Evolutionary conservation across 1,140 invertebrate genomes (phyloP).

Genomic region (Habropoda laboriosa): DNA sequence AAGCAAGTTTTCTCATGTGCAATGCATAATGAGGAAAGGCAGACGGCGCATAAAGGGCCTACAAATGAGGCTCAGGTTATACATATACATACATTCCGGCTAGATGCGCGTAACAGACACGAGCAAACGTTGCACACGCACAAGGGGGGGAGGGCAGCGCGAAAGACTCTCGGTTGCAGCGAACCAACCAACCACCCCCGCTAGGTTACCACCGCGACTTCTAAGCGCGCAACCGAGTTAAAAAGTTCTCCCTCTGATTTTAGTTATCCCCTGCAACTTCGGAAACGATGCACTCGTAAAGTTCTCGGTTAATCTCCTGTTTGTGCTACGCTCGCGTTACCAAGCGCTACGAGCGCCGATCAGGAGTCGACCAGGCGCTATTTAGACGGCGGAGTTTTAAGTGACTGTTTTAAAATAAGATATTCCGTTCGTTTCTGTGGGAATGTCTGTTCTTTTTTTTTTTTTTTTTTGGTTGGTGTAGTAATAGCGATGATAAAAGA

Average conservation of each 20-base stretch:
- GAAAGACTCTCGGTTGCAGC: slow-evolving; percentile 25
- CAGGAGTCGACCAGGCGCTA: no score
- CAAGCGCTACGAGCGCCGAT: not conserved
- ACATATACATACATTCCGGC: slow-evolving; percentile 51
- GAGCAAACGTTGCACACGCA: not conserved
- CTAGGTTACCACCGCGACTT: slow-evolving; percentile 9
- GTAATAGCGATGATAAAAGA: no score
- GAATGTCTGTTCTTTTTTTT: no score
- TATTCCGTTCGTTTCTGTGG: no score
- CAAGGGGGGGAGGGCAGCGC: not conserved
- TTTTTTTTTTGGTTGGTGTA: no score
- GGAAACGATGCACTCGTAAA: slow-evolving; percentile 44
- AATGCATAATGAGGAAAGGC: slow-evolving; percentile 81
- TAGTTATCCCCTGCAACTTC: slow-evolving; percentile 27
- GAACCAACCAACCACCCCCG: not conserved
- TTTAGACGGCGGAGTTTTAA: not conserved
- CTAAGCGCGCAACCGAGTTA: slow-evolving; percentile 24
- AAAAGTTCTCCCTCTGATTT: slow-evolving; percentile 44
- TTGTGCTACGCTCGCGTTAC: not conserved
- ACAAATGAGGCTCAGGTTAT: slow-evolving; percentile 79
- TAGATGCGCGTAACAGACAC: slow-evolving; percentile 19
- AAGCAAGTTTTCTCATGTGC: slow-evolving; percentile 82
- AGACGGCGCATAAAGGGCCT: slow-evolving; percentile 79
- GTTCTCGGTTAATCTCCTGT: slow-evolving; percentile 30
- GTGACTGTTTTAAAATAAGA: not conserved